Base-by-base conservation (phyloP, 2,113 vertebrate species). In the Myrmecobius fasciatus region DNA sequence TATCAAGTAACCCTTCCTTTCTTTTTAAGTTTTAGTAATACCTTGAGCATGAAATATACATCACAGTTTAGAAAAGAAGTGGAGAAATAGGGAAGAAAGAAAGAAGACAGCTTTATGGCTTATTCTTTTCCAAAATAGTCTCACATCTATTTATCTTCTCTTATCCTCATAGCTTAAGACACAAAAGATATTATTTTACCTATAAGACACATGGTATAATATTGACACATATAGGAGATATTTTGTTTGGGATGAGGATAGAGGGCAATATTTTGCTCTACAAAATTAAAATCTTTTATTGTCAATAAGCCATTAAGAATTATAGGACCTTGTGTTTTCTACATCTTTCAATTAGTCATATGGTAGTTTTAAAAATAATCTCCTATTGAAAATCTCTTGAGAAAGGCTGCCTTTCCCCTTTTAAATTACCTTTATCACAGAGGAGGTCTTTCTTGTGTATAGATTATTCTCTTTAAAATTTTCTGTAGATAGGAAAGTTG, bases 71-170 rank as follows among this genome's bases (percentile, higher is more conserved):
- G n/a, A 52, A 88, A 91, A 54, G 25, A 36, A 52, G 11, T 28
- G 25, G 22, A 36, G 52, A 90, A 56, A 95, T 17, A 46, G 48
- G 25, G 92, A 28, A 89, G 93, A 95, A 93, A 92, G n/a, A 47
- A 51, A 46, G 14, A 75, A 36, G 89, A 83, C 24, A 46, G 36
- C 36, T 43, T 83, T 43, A 43, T 28, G 8, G 5, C 20, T 83
- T 83, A 43, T 56, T 56, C 10, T 28, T 47, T 91, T 28, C 17
- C 46, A 47, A 47, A 91, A 24, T n/a, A 91, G 53, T 10, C 46
- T 56, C 25, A 47, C 26, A 24, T 91, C 43, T 43, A 0, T 91
- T 91, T 56, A 56, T 91, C 43, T 54, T 91, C 67, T 75, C 60
- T 91, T 8, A 28, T 43, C n/a, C n/a, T 91, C 91, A 91, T 56